These are phyloP conservation scores for Macrosoma leucophasiata DNA, from an alignment of 2,888 invertebrate species.

Conservation along the genomic window DNA sequence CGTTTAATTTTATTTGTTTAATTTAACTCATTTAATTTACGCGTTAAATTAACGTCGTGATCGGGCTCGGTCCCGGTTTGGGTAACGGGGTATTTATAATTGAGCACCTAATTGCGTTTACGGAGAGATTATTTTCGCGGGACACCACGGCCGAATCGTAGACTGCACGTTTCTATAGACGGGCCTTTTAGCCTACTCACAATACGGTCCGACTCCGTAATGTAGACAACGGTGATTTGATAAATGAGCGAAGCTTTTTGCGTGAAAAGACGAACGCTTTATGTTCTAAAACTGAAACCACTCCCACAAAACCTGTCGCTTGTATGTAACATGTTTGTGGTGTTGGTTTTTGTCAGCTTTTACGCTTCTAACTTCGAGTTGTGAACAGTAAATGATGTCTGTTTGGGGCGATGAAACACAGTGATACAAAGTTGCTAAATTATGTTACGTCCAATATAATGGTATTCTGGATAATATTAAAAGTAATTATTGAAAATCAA, in stretches of 20 bases:
- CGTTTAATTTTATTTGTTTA: conserved; percentile 58
- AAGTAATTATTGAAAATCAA: no score
- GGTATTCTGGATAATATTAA: no score
- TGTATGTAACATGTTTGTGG: no score
- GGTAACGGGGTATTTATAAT: conserved; percentile 25
- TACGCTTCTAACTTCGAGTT: no score
- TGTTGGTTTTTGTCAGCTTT: no score
- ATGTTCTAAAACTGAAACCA: conserved; percentile 24
- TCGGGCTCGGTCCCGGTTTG: conserved; percentile 28
- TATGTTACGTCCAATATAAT: no score
- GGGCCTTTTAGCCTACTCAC: conserved; percentile 61
- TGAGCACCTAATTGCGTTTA: conserved; percentile 32
- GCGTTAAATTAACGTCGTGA: conserved; percentile 49
- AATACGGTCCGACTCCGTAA: conserved; percentile 53
- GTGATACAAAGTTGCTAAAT: no score
- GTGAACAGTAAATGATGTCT: no score
- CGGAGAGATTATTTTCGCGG: no score
- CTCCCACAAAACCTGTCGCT: no score
- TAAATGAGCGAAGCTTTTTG: conserved; percentile 60
- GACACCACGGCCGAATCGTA: no score
- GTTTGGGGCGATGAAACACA: no score
- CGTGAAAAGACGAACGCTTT: conserved; percentile 52
- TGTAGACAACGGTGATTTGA: conserved; percentile 66
- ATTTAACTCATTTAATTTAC: conserved; percentile 56
- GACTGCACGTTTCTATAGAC: conserved; percentile 52